A percentile compares a stretch with the other conserved stretches of the same genome.
phyloP scores from a whole-genome alignment of 1,140 invertebrate genomes.

The Procambarus clarkii region DNA sequence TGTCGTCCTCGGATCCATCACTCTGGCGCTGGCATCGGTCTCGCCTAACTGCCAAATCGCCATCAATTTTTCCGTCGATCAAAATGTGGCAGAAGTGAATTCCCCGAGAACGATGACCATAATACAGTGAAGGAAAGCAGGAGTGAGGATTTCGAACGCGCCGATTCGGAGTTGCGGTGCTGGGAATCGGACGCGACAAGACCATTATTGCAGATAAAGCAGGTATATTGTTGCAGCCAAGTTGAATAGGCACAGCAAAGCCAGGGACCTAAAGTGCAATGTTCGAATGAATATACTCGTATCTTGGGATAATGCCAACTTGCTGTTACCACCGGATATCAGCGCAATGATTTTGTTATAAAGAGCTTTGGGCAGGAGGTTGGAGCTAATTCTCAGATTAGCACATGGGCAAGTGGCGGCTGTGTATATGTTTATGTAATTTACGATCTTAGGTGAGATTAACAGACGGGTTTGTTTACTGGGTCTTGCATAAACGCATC shows the following conservation, averaged over 20 bases:
- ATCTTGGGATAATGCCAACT: constrained; percentile 59
- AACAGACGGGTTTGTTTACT: not conserved
- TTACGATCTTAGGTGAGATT: not conserved
- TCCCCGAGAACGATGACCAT: too few species aligned
- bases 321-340: constrained; percentile 54
- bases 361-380: constrained; percentile 1
- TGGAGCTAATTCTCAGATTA: not conserved
- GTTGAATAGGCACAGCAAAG: constrained; percentile 63
- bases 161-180: not conserved
- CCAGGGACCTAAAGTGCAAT: constrained; percentile 57
- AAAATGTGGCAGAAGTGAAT: too few species aligned
- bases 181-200: constrained; percentile 37
- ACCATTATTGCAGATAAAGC: constrained; percentile 66
- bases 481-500: constrained; percentile 1
- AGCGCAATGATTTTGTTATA: constrained; percentile 57
- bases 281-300: constrained; percentile 59
- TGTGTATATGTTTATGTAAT: constrained; percentile 23
- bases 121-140: too few species aligned
- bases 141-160: not conserved
- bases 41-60: not conserved
- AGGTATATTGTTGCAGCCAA: constrained; percentile 64
- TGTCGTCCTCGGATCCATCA: constrained; percentile 33
- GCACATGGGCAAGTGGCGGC: not conserved
- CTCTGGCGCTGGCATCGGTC: constrained; percentile 26
- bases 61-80: not conserved